A percentile compares a stretch with the other conserved stretches of the same genome.
Evolutionary conservation across 2,113 vertebrate species (phyloP).

Genomic region (Illadopsis cleaveri): DNA sequence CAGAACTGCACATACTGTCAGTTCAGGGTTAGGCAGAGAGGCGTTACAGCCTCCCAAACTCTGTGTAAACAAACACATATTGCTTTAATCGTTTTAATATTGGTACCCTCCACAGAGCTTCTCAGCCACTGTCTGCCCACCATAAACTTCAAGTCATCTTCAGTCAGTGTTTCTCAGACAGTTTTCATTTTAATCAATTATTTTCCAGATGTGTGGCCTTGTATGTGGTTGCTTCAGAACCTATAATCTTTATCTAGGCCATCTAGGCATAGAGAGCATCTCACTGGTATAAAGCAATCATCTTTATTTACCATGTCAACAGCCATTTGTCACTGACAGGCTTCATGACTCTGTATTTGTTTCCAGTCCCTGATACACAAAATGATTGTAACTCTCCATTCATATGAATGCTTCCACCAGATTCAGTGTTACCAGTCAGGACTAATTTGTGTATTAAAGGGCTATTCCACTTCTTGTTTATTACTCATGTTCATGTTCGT

Average conservation of each 20-base stretch:
- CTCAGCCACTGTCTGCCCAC: not conserved
- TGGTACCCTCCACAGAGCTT: not conserved
- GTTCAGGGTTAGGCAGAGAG: not conserved
- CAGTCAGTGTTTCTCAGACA: not conserved
- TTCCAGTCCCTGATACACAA: not conserved
- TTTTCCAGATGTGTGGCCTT: not conserved
- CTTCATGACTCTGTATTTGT: not conserved
- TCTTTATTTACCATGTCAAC: constrained; percentile 21
- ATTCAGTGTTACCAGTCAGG: not conserved
- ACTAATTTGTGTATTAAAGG: constrained; percentile 36
- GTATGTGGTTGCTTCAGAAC: not conserved
- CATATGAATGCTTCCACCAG: not conserved
- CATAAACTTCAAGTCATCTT: not conserved
- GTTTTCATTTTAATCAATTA: not conserved
- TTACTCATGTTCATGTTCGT: not conserved
- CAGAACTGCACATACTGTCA: not conserved
- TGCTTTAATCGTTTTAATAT: not conserved
- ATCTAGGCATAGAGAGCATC: not conserved
- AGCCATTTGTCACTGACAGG: constrained; percentile 22
- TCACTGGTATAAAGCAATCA: not conserved
- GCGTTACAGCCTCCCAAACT: not conserved
- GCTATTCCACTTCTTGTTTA: constrained; percentile 55
- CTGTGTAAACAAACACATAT: not conserved
- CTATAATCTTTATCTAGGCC: not conserved
- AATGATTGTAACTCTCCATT: not conserved